phyloP scores from a whole-genome alignment of 2,797 vertebrate genomes.

The Cyclura pinguis region DNA sequence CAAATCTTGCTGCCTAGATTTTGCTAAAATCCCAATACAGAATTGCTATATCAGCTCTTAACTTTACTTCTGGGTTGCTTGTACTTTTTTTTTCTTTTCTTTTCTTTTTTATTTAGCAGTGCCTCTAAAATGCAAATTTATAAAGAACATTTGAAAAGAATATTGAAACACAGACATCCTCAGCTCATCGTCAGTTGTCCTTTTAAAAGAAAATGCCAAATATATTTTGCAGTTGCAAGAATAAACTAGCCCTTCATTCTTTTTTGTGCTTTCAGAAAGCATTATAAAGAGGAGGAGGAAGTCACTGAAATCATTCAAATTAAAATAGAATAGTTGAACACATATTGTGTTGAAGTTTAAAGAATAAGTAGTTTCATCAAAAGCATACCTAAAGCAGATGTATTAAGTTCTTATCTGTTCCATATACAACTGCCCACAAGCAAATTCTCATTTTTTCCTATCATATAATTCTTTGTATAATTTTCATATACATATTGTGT shows the following conservation, averaged over 20 bases:
- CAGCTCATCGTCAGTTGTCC: conserved; percentile 18
- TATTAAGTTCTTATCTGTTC: neutral
- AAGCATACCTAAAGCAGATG: neutral
- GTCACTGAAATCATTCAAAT: neutral
- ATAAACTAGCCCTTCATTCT: conserved; percentile 34
- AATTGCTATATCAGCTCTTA: conserved; percentile 53
- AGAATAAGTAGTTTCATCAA: neutral
- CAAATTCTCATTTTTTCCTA: neutral
- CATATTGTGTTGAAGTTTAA: neutral
- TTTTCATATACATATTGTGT: neutral
- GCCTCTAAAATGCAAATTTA: neutral
- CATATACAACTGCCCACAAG: neutral
- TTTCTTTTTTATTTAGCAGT: neutral
- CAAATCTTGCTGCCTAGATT: neutral
- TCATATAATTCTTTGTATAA: neutral
- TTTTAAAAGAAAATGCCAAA: conserved; percentile 38
- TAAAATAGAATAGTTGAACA: neutral
- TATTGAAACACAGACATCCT: conserved; percentile 38
- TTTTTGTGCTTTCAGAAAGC: conserved; percentile 27
- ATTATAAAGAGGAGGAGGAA: conserved; percentile 21
- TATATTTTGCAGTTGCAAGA: neutral
- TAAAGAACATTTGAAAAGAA: conserved; percentile 8
- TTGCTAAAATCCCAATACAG: neutral
- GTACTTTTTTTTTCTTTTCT: neutral
- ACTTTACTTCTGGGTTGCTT: conserved; percentile 23